Conservation (phyloP, 2,888 invertebrate species). For the Orchesellides sinensis region DNA sequence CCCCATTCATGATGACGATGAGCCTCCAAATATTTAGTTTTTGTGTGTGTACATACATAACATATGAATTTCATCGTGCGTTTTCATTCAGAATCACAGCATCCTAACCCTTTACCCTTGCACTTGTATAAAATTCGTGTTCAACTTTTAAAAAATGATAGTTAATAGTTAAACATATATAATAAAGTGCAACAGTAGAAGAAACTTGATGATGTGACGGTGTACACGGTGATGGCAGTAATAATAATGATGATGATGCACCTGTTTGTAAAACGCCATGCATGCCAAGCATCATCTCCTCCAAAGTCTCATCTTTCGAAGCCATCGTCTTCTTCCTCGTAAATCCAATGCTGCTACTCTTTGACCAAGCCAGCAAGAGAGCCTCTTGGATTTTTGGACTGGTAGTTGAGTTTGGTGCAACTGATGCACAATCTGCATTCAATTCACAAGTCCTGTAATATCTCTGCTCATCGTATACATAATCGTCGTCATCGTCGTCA, state of each 20-base stretch:
- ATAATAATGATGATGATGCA: constrained; percentile 38
- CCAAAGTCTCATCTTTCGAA: neutral
- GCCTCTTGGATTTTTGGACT: neutral
- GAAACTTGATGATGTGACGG: constrained; percentile 11
- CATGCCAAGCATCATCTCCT: too few species aligned
- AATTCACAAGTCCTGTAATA: too few species aligned
- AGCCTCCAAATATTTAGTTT: constrained; percentile 16
- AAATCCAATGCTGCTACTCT: neutral
- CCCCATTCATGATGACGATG: neutral
- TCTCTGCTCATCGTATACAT: neutral
- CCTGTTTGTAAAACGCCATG: constrained; percentile 23
- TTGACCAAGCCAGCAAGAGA: neutral
- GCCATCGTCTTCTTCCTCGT: neutral
- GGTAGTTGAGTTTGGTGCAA: neutral
- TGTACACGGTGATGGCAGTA: constrained; percentile 15
- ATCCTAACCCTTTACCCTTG: constrained; percentile 25
- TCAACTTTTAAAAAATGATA: neutral
- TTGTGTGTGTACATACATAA: neutral
- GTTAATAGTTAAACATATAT: too few species aligned
- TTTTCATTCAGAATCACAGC: too few species aligned
- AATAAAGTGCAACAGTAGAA: neutral
- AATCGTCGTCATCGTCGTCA: constrained; percentile 3
- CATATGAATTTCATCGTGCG: neutral
- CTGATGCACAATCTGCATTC: neutral
- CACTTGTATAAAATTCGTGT: constrained; percentile 10